Evolutionary conservation across 2,797 vertebrate species (phyloP).

Genomic region (Merluccius polli): DNA sequence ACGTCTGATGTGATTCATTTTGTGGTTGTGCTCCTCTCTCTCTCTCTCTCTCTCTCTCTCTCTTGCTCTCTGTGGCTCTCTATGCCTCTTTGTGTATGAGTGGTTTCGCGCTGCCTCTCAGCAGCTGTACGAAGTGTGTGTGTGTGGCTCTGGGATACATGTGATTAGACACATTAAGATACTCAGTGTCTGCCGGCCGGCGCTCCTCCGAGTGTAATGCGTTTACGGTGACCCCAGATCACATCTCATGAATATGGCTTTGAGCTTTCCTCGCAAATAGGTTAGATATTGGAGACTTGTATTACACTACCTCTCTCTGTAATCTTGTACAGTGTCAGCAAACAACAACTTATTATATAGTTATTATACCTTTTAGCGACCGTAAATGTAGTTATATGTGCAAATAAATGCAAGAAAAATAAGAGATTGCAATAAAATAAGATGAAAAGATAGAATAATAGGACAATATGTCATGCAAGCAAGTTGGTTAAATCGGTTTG

Average conservation of each 20-base stretch:
- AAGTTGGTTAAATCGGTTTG: too few relatives aligned
- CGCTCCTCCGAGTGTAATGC: conserved; percentile 7
- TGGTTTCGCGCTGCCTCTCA: conserved; percentile 12
- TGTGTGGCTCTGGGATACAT: conserved; percentile 10
- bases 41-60: conserved; percentile 16
- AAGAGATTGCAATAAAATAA: neutral
- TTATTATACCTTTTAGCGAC: neutral
- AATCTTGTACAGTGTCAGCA: neutral
- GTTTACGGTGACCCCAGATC: neutral
- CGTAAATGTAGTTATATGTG: neutral
- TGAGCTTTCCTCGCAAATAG: neutral
- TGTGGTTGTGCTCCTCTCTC: too few relatives aligned
- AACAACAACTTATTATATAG: neutral
- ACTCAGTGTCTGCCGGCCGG: neutral
- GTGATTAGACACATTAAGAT: conserved; percentile 1
- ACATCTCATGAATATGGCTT: neutral
- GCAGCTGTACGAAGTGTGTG: neutral
- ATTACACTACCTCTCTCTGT: too few relatives aligned
- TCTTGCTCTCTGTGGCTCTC: conserved; percentile 9
- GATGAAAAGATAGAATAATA: neutral
- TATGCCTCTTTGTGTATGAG: conserved; percentile 1
- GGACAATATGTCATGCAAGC: too few relatives aligned
- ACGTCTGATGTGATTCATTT: too few relatives aligned
- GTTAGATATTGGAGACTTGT: neutral
- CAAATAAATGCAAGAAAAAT: neutral